phyloP scores from a whole-genome alignment of 2,113 vertebrate species.

The Promerops cafer region DNA sequence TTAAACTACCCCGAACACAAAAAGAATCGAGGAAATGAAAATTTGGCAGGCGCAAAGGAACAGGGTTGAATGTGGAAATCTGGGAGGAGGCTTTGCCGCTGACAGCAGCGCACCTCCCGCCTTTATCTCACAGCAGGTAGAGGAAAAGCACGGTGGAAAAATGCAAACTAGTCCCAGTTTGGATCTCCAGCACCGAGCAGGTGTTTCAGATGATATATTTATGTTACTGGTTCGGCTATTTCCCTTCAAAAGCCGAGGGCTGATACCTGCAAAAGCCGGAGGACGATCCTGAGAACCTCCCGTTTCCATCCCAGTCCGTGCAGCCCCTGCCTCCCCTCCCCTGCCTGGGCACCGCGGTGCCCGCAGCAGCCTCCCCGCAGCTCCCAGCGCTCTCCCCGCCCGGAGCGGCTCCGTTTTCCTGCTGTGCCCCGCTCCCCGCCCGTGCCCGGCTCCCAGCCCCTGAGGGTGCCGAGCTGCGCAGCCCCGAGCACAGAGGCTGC shows the following conservation, averaged over 20 bases:
- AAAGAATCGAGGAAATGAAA: background rate
- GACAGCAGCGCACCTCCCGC: background rate
- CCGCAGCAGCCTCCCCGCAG: background rate
- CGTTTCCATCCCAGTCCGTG: background rate
- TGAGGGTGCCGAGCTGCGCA: background rate
- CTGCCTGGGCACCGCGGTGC: rapidly evolving
- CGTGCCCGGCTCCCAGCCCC: constrained; percentile 9
- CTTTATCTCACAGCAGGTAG: background rate
- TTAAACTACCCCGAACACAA: background rate
- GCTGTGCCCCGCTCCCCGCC: background rate
- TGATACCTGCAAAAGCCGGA: background rate
- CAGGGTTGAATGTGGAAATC: background rate
- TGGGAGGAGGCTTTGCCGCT: background rate
- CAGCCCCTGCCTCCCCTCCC: background rate
- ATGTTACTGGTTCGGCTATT: background rate
- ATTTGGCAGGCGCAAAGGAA: background rate
- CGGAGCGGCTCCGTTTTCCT: background rate
- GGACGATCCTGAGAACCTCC: background rate
- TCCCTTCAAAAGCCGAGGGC: background rate
- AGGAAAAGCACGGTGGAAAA: background rate
- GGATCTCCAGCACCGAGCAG: background rate
- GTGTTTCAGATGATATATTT: background rate
- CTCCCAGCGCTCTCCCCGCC: background rate
- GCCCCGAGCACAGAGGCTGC: background rate
- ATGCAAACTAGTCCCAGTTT: background rate